Conservation (phyloP, 2,888 invertebrate genomes). For the Meteorus cinctellus region DNA sequence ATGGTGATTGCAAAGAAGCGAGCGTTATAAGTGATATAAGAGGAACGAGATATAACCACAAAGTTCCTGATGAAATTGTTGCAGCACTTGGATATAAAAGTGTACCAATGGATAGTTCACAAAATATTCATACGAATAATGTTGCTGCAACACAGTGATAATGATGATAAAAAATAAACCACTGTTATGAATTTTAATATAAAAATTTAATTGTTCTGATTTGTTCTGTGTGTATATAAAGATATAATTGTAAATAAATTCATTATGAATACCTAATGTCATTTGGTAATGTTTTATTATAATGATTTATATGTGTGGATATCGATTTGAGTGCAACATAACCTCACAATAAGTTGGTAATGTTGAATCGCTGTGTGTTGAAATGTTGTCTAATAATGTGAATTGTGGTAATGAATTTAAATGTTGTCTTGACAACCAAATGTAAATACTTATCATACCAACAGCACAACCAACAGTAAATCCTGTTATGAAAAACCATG, state of each 20-base stretch:
- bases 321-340: constrained; percentile 58
- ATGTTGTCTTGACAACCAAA: constrained; percentile 57
- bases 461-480: constrained; percentile 62
- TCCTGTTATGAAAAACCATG: constrained; percentile 61
- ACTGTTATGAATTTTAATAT: neutral
- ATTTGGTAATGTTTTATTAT: neutral
- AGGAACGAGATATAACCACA: constrained; percentile 79
- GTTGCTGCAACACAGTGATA: constrained; percentile 65
- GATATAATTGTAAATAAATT: constrained; percentile 13
- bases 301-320: constrained; percentile 45
- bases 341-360: constrained; percentile 68
- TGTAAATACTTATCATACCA: constrained; percentile 60
- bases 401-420: constrained; percentile 53
- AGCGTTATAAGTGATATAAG: constrained; percentile 80
- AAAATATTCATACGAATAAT: constrained; percentile 62
- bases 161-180: neutral
- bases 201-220: neutral
- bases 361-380: constrained; percentile 3
- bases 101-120: constrained; percentile 54
- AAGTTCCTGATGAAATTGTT: constrained; percentile 78
- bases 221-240: constrained; percentile 1
- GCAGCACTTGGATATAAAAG: constrained; percentile 68
- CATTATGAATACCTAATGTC: neutral
- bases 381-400: constrained; percentile 57
- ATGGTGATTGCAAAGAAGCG: constrained; percentile 78